A percentile compares a stretch with the other conserved stretches of the same genome.
These are phyloP conservation scores for Paralvinella palmiformis DNA, from an alignment of 1,140 invertebrate species.

Conservation along the genomic window DNA sequence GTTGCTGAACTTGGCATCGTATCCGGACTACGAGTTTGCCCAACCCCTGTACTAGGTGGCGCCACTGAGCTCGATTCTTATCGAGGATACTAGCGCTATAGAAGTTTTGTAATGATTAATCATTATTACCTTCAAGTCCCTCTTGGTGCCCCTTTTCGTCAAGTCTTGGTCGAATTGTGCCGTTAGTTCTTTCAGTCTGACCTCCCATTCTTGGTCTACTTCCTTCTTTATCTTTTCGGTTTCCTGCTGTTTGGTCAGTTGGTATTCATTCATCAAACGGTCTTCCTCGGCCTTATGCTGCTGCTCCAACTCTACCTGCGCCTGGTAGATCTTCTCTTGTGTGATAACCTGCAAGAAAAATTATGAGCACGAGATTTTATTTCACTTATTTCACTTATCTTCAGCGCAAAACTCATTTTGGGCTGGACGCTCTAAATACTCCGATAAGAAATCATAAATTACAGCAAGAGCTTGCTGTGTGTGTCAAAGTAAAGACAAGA, in stretches of 20 bases:
- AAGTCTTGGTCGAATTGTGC: slow-evolving; percentile 40
- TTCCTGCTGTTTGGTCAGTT: slow-evolving; percentile 33
- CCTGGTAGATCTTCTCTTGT: slow-evolving; percentile 33
- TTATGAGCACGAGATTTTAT: not conserved
- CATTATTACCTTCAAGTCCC: slow-evolving; percentile 31
- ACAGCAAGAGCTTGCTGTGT: too few relatives aligned
- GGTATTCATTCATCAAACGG: slow-evolving; percentile 37
- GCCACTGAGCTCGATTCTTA: too few relatives aligned
- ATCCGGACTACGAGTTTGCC: too few relatives aligned
- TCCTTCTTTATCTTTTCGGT: slow-evolving; percentile 38
- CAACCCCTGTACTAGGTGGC: too few relatives aligned
- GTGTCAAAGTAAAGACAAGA: too few relatives aligned
- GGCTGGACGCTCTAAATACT: too few relatives aligned
- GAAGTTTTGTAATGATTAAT: too few relatives aligned
- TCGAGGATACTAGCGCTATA: too few relatives aligned
- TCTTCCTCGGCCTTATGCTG: slow-evolving; percentile 44
- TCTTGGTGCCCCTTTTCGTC: too few relatives aligned
- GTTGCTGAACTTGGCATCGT: too few relatives aligned
- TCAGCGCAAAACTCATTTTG: too few relatives aligned
- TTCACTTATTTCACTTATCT: not conserved
- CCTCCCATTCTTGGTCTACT: slow-evolving; percentile 48
- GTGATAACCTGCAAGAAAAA: not conserved
- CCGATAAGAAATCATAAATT: too few relatives aligned
- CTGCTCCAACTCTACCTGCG: slow-evolving; percentile 45
- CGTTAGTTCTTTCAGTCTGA: slow-evolving; percentile 41